Evolutionary conservation across 2,797 vertebrate species (phyloP).

Genomic region (Enteromius anoplus): DNA sequence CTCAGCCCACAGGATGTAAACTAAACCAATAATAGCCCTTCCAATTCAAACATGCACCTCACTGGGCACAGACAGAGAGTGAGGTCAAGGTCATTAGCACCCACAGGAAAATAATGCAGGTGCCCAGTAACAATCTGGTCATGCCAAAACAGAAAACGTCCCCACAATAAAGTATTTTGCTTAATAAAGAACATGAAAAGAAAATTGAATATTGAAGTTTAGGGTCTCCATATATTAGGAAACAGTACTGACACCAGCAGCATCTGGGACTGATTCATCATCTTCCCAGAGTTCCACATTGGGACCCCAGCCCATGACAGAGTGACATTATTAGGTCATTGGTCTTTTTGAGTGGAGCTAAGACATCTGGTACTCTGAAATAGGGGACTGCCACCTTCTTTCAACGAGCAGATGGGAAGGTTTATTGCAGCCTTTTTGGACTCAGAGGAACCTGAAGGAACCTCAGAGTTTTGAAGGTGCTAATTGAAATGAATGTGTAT

Average conservation of each 20-base stretch:
- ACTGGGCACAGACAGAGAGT: neutral
- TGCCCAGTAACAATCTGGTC: neutral
- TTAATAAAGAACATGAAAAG: neutral
- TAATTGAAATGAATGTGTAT: neutral
- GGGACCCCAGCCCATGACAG: slow-evolving; percentile 46
- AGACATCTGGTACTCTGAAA: slow-evolving; percentile 8
- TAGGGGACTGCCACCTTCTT: neutral
- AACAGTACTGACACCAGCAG: neutral
- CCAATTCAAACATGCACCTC: slow-evolving; percentile 17
- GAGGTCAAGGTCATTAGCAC: neutral
- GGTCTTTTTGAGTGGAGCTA: slow-evolving; percentile 43
- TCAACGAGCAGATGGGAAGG: slow-evolving; percentile 38
- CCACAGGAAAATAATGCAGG: neutral
- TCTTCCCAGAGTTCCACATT: slow-evolving; percentile 34
- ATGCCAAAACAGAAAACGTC: neutral
- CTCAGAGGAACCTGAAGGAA: neutral
- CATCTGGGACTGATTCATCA: slow-evolving; percentile 52
- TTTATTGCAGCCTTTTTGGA: neutral
- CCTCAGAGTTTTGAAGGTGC: neutral
- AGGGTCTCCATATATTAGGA: slow-evolving; percentile 9
- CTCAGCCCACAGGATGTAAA: slow-evolving; percentile 40
- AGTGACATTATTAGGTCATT: slow-evolving; percentile 59
- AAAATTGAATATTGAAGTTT: neutral
- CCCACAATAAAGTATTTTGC: neutral
- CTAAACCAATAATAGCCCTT: slow-evolving; percentile 46